These are phyloP conservation scores for Pogoniulus pusillus DNA, from an alignment of 2,797 vertebrate species.

Conservation along the genomic window DNA sequence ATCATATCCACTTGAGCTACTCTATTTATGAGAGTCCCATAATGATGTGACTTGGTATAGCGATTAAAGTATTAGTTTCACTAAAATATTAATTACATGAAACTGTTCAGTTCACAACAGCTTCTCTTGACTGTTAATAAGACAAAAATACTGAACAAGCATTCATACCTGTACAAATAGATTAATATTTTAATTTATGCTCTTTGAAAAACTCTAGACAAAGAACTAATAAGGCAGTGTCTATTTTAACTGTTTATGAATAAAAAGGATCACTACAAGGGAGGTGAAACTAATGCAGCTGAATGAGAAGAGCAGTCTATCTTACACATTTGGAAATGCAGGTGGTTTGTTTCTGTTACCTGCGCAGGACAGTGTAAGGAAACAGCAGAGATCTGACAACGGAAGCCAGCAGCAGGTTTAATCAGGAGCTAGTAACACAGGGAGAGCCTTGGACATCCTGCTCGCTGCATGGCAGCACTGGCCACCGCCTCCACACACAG, in stretches of 20 bases:
- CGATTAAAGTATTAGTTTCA: slow-evolving; percentile 41
- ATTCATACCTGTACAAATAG: background rate
- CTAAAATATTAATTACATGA: slow-evolving; percentile 41
- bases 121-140: slow-evolving; percentile 27
- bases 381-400: background rate
- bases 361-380: background rate
- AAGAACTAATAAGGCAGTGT: background rate
- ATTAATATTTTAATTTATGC: background rate
- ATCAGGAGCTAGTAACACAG: background rate
- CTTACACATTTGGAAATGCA: background rate
- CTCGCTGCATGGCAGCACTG: accelerated
- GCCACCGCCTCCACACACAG: background rate
- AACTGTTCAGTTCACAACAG: slow-evolving; percentile 6
- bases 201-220: background rate
- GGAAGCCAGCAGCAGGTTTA: background rate
- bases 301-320: background rate
- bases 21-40: background rate
- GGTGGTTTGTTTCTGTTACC: background rate
- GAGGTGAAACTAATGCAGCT: background rate
- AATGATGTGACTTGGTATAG: background rate
- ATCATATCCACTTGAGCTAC: background rate
- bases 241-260: background rate
- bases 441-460: background rate
- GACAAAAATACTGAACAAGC: slow-evolving; percentile 13
- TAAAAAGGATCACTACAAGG: background rate